Percentiles rank a stretch among this genome's conserved stretches.
Evolutionary conservation across 2,797 vertebrate species (phyloP).

Genomic region (Macroramphosus scolopax): DNA sequence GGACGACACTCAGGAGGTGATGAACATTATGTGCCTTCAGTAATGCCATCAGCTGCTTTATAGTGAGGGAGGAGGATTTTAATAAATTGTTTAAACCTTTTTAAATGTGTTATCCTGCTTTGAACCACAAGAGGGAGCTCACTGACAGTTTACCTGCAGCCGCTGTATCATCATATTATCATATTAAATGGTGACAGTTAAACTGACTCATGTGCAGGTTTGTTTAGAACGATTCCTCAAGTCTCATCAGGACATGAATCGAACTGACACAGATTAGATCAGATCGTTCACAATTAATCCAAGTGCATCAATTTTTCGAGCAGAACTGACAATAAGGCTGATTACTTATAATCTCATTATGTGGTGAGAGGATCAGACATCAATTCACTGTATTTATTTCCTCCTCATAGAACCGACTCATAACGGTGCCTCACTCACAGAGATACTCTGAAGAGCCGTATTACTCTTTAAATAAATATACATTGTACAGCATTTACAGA

Average conservation of each 20-base stretch:
- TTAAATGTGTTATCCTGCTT: background rate
- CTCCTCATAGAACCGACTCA: no score
- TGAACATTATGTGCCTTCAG: no score
- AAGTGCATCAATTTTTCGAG: background rate
- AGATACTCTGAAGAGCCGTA: conserved; percentile 19
- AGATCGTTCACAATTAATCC: background rate
- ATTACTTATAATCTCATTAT: no score
- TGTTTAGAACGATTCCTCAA: background rate
- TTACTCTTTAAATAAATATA: conserved; percentile 32
- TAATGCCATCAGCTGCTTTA: no score
- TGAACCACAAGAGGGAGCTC: conserved; percentile 69
- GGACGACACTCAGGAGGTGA: no score
- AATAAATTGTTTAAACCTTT: background rate
- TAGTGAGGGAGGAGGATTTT: background rate
- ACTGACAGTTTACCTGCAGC: conserved; percentile 17
- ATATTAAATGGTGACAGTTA: conserved; percentile 2
- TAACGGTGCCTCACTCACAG: no score
- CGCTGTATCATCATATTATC: conserved; percentile 19
- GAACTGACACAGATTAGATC: background rate
- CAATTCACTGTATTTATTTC: background rate
- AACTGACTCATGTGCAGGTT: conserved; percentile 4
- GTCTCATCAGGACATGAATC: background rate
- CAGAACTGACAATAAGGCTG: no score
- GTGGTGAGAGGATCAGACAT: background rate
- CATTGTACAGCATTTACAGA: conserved; percentile 39